Conservation (phyloP, 1,140 invertebrate species). For the Hirudo medicinalis region DNA sequence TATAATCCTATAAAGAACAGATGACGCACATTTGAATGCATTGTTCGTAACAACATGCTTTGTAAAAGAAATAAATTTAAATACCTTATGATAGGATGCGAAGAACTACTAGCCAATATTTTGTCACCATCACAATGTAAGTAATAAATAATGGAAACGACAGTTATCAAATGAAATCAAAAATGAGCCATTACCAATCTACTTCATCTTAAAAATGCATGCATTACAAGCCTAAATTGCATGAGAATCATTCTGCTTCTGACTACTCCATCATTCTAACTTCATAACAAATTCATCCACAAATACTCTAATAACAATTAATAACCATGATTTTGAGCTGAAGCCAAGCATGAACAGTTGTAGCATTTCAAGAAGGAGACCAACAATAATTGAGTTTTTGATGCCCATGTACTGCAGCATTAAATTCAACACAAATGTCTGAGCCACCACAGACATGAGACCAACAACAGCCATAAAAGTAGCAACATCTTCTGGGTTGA, state of each 20-base stretch:
- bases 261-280: not conserved
- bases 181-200: no score
- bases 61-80: not conserved
- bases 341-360: conserved; percentile 95
- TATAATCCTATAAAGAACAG: conserved; percentile 68
- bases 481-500: conserved; percentile 83
- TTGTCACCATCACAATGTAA: not conserved
- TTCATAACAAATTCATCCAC: not conserved
- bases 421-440: conserved; percentile 60
- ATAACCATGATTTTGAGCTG: conserved; percentile 64
- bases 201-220: not conserved
- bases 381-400: conserved; percentile 93
- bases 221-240: not conserved
- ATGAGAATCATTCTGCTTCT: not conserved
- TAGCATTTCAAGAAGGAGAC: conserved; percentile 86
- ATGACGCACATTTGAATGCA: not conserved
- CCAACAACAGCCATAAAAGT: conserved; percentile 95
- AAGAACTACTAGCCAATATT: not conserved
- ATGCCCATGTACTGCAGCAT: conserved; percentile 80
- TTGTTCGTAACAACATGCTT: not conserved
- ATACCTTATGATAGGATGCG: not conserved
- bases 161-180: no score
- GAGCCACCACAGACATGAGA: conserved; percentile 79
- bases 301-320: conserved; percentile 16
- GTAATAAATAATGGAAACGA: not conserved